These are phyloP conservation scores for Scaptomyza montana DNA, from an alignment of 1,140 invertebrate species.

Conservation along the genomic window DNA sequence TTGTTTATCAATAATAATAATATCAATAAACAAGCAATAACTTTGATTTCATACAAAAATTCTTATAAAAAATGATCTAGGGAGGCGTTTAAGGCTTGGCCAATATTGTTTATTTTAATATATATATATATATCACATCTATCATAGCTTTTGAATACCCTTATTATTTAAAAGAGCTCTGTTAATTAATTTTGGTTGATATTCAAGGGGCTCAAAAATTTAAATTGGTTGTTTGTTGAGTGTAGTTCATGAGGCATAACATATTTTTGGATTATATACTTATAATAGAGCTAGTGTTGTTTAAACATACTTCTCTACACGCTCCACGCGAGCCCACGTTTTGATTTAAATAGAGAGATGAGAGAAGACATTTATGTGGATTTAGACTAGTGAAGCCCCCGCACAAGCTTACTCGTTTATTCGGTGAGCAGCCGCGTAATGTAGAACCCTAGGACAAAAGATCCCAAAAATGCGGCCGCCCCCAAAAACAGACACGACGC, in stretches of 20 bases:
- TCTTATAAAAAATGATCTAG: too few relatives aligned
- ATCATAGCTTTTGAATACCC: not conserved
- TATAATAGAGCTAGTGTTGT: slow-evolving; percentile 65
- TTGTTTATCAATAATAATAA: too few relatives aligned
- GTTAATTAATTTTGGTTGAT: slow-evolving; percentile 23
- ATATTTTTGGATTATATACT: slow-evolving; percentile 45
- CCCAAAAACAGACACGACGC: slow-evolving; percentile 41
- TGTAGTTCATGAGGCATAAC: slow-evolving; percentile 38
- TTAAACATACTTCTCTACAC: slow-evolving; percentile 82
- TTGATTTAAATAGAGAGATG: slow-evolving; percentile 62
- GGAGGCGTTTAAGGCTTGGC: too few relatives aligned
- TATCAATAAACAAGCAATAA: too few relatives aligned
- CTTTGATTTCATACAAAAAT: too few relatives aligned
- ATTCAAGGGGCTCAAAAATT: slow-evolving; percentile 39
- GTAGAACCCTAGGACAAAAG: slow-evolving; percentile 16
- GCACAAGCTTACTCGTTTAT: slow-evolving; percentile 69
- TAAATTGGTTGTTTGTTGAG: slow-evolving; percentile 42
- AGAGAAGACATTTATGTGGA: slow-evolving; percentile 38
- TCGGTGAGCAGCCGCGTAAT: slow-evolving; percentile 41
- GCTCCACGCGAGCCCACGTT: slow-evolving; percentile 82
- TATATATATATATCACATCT: too few relatives aligned
- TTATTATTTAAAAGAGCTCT: slow-evolving; percentile 18
- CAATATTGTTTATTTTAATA: too few relatives aligned
- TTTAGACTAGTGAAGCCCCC: slow-evolving; percentile 46
- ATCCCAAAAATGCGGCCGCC: slow-evolving; percentile 35